Conservation (phyloP, 2,888 invertebrate species). For the Cephus rjabovi region DNA sequence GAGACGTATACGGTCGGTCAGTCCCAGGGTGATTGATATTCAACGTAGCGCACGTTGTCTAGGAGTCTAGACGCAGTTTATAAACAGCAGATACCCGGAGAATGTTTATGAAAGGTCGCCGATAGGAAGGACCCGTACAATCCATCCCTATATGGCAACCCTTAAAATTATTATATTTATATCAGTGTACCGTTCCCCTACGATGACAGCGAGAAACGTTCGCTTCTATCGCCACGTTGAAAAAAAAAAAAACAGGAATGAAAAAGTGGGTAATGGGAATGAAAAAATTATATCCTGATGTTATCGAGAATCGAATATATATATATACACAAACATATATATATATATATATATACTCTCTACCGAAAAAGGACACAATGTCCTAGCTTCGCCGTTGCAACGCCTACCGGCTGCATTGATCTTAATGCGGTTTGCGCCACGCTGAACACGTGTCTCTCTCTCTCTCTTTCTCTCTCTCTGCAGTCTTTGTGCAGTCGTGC, state of each 20-base stretch:
- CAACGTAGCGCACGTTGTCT: conserved; percentile 12
- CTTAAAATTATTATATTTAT: not conserved
- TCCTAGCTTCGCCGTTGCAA: not conserved
- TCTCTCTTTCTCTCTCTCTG: not conserved
- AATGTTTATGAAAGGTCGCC: conserved; percentile 6
- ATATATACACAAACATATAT: too few species aligned
- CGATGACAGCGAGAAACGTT: not conserved
- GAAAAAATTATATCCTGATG: not conserved
- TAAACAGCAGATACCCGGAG: conserved; percentile 16
- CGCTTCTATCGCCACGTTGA: not conserved
- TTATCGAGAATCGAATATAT: not conserved
- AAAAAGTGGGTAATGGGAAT: not conserved
- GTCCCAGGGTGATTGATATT: conserved; percentile 15
- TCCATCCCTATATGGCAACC: not conserved
- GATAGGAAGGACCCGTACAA: not conserved
- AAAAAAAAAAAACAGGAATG: not conserved
- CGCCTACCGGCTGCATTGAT: conserved; percentile 4
- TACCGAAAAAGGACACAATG: not conserved
- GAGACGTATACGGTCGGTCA: not conserved
- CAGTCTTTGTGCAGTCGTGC: not conserved
- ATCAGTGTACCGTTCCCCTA: not conserved
- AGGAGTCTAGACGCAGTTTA: conserved; percentile 19
- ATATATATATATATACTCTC: not conserved
- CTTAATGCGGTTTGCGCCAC: conserved; percentile 4
- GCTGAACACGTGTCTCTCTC: not conserved